phyloP scores from a whole-genome alignment of 2,888 invertebrate species.

The Antheraea yamamai region DNA sequence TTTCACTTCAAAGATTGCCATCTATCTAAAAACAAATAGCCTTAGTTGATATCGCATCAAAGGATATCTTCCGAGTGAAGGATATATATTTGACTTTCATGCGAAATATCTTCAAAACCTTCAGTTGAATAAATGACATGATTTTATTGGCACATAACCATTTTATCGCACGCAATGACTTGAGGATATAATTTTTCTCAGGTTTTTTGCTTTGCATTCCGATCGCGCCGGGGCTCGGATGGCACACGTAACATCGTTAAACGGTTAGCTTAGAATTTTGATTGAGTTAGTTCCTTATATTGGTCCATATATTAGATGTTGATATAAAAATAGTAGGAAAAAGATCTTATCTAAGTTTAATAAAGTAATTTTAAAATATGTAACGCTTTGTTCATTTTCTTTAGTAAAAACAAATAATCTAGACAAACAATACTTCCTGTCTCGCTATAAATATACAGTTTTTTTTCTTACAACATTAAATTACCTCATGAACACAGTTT shows the following conservation, averaged over 20 bases:
- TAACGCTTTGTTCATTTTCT: background rate
- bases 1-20: too few relatives aligned
- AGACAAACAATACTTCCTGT: background rate
- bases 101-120: background rate
- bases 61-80: background rate
- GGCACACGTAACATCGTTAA: too few relatives aligned
- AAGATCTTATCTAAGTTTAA: background rate
- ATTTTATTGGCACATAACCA: background rate
- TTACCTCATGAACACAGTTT: background rate
- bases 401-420: background rate
- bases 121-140: background rate
- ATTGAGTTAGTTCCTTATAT: too few relatives aligned
- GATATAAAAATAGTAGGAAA: too few relatives aligned
- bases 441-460: background rate
- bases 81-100: conserved; percentile 8
- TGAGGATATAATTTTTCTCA: background rate
- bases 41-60: background rate
- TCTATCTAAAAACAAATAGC: background rate
- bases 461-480: background rate
- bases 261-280: too few relatives aligned
- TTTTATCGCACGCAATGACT: background rate
- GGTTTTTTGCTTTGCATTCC: background rate
- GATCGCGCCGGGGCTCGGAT: too few relatives aligned
- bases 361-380: background rate
- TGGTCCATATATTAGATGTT: too few relatives aligned